Percentiles rank a stretch among this genome's conserved stretches.
Conservation (phyloP, 2,888 invertebrate species). For the Fissipunctia ypsillon region DNA sequence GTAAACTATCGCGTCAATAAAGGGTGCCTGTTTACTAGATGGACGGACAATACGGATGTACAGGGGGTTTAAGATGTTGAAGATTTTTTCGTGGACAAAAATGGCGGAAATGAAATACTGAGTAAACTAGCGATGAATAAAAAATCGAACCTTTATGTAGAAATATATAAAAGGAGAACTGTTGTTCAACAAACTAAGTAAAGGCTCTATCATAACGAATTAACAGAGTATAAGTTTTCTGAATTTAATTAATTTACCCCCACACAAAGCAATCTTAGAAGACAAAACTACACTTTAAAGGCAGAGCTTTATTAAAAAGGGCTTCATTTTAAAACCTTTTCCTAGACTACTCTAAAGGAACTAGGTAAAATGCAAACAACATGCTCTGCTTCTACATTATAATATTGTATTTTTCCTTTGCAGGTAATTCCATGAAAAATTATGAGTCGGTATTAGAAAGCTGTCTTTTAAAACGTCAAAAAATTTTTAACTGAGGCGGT, state of each 20-base stretch:
- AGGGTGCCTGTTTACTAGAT: conserved; percentile 70
- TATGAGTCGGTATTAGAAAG: too few relatives aligned
- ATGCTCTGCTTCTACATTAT: background rate
- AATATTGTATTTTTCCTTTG: too few relatives aligned
- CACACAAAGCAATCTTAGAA: background rate
- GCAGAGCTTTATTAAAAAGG: background rate
- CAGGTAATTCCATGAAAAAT: too few relatives aligned
- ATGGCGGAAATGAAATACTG: background rate
- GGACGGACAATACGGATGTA: conserved; percentile 62
- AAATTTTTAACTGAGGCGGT: fast-evolving
- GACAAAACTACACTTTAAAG: background rate
- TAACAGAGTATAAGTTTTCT: background rate
- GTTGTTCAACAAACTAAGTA: too few relatives aligned
- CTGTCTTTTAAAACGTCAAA: fast-evolving
- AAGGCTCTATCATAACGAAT: background rate
- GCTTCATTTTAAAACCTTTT: background rate
- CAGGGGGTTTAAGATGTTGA: conserved; percentile 37
- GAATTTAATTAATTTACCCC: background rate
- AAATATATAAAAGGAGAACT: too few relatives aligned
- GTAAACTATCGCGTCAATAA: conserved; percentile 71
- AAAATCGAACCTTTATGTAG: too few relatives aligned
- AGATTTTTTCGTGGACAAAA: background rate
- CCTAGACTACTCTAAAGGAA: background rate
- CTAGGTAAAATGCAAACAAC: background rate
- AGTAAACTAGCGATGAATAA: too few relatives aligned